Evolutionary conservation across 1,140 invertebrate genomes (phyloP).

Genomic region (Argopecten irradians): DNA sequence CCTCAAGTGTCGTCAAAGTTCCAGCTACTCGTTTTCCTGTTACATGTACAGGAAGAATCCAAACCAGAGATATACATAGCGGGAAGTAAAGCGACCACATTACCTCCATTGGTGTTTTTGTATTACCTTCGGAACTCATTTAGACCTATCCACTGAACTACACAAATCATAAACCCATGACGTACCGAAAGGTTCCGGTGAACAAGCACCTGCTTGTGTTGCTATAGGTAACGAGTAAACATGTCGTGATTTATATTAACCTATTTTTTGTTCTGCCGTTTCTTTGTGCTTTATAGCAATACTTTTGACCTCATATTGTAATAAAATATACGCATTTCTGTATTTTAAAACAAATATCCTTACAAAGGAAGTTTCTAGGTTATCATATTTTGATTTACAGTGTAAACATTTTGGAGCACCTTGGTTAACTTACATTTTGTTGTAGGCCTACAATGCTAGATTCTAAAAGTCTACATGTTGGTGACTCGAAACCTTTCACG

Average conservation of each 20-base stretch:
- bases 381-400: too few species aligned
- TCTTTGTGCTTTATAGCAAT: too few species aligned
- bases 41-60: neutral
- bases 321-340: too few species aligned
- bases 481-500: too few species aligned
- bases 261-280: neutral
- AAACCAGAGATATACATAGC: neutral
- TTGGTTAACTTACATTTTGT: too few species aligned
- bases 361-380: too few species aligned
- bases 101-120: neutral
- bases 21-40: neutral
- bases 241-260: neutral
- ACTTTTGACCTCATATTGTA: too few species aligned
- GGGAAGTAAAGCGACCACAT: neutral
- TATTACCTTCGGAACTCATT: neutral
- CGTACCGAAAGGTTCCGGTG: neutral
- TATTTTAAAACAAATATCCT: too few species aligned
- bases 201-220: constrained; percentile 15
- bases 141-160: neutral
- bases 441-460: too few species aligned
- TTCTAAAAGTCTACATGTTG: too few species aligned
- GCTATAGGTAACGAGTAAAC: constrained; percentile 1
- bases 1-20: neutral
- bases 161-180: neutral
- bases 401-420: too few species aligned